phyloP scores from a whole-genome alignment of 2,888 invertebrate genomes.

The Drosophila longiperda region DNA sequence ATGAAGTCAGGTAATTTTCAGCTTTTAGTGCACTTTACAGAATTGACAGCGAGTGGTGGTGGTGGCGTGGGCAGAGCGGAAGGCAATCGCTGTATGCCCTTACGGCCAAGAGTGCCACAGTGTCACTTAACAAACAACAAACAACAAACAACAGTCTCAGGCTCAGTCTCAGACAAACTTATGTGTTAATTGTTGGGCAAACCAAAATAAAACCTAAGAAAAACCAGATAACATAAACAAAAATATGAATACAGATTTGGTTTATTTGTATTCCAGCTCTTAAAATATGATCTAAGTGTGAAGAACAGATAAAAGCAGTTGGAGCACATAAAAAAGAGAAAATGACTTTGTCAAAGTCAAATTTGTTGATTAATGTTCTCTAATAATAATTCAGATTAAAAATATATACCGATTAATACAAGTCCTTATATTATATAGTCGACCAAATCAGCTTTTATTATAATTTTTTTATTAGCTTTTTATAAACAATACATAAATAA shows the following conservation, averaged over 20 bases:
- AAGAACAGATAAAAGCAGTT: not conserved
- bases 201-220: slow-evolving; percentile 16
- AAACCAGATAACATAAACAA: not conserved
- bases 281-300: not conserved
- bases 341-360: not conserved
- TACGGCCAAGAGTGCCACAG: slow-evolving; percentile 9
- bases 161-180: slow-evolving; percentile 36
- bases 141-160: slow-evolving; percentile 5
- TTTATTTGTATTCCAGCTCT: slow-evolving; percentile 10
- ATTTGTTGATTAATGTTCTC: not conserved
- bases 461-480: not conserved
- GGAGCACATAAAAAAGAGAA: not conserved
- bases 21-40: slow-evolving; percentile 57
- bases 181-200: slow-evolving; percentile 59
- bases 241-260: slow-evolving; percentile 21
- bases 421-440: not conserved
- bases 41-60: not conserved
- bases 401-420: not conserved
- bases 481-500: not conserved
- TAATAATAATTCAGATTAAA: not conserved
- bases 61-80: not conserved
- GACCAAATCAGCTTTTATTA: not conserved
- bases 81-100: slow-evolving; percentile 31
- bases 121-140: slow-evolving; percentile 40
- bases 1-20: slow-evolving; percentile 71